Percentiles rank a stretch among this genome's conserved stretches.
phyloP scores from a whole-genome alignment of 2,113 vertebrate genomes.

The Neolamprologus kungweensis region DNA sequence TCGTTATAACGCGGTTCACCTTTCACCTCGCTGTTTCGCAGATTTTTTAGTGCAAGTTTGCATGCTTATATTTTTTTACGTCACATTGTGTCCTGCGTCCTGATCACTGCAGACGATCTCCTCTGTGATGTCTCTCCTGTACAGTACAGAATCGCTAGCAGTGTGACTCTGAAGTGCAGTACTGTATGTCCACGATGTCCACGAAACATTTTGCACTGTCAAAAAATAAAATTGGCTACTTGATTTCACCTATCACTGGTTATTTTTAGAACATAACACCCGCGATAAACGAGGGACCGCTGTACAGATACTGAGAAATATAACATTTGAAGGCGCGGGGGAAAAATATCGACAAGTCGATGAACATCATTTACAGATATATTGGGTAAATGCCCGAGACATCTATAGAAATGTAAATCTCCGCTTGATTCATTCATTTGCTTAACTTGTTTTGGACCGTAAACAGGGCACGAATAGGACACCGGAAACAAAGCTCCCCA shows the following conservation, averaged over 20 bases:
- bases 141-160: not conserved
- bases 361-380: not conserved
- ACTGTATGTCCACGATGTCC: no score
- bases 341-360: not conserved
- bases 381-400: fast-evolving
- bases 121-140: no score
- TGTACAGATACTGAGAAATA: not conserved
- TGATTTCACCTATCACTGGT: not conserved
- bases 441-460: not conserved
- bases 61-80: no score
- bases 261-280: not conserved
- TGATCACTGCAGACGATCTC: no score
- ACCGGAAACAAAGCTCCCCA: not conserved
- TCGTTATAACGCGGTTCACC: no score
- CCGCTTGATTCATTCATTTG: not conserved
- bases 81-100: no score
- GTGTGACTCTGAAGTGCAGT: not conserved
- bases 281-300: fast-evolving
- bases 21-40: no score
- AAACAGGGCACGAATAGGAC: fast-evolving
- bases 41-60: no score
- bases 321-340: not conserved
- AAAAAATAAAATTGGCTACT: not conserved
- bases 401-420: not conserved
- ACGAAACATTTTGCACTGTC: fast-evolving